A percentile compares a stretch with the other conserved stretches of the same genome.
phyloP scores from a whole-genome alignment of 2,888 invertebrate genomes.

The Lasioglossum marginatum region DNA sequence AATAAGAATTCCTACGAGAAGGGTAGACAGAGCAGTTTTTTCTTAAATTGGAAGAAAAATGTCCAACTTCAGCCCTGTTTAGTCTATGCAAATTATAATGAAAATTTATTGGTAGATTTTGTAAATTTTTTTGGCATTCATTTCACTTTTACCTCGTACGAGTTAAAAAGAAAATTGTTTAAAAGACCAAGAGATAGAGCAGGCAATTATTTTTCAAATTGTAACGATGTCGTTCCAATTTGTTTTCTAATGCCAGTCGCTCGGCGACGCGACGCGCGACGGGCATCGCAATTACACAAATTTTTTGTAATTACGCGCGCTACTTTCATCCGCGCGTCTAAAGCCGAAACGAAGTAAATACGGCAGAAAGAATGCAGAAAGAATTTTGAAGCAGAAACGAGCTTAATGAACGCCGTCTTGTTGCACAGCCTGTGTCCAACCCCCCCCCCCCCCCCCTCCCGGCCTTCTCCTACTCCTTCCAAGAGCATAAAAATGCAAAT shows the following conservation, averaged over 20 bases:
- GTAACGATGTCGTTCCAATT: background rate
- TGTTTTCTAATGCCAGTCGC: background rate
- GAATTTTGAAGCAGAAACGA: conserved; percentile 3
- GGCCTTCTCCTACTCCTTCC: no score
- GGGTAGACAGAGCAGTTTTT: no score
- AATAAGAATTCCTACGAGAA: background rate
- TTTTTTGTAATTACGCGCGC: conserved; percentile 4
- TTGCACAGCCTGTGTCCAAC: background rate
- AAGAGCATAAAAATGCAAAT: background rate
- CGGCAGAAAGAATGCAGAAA: background rate
- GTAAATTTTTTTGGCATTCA: background rate
- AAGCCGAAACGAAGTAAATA: conserved; percentile 5
- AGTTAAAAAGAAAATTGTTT: no score
- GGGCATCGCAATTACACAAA: background rate
- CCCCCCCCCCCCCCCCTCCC: no score
- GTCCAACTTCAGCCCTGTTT: background rate
- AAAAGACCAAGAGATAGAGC: background rate
- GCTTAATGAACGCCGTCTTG: conserved; percentile 12
- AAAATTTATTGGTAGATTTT: no score
- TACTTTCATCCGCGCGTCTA: background rate
- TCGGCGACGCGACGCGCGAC: background rate
- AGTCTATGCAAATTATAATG: background rate
- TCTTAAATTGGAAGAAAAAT: background rate
- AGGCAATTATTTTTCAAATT: background rate
- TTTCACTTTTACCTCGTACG: background rate